phyloP scores from a whole-genome alignment of 2,888 invertebrate species.

The Myopa tessellatipennis region DNA sequence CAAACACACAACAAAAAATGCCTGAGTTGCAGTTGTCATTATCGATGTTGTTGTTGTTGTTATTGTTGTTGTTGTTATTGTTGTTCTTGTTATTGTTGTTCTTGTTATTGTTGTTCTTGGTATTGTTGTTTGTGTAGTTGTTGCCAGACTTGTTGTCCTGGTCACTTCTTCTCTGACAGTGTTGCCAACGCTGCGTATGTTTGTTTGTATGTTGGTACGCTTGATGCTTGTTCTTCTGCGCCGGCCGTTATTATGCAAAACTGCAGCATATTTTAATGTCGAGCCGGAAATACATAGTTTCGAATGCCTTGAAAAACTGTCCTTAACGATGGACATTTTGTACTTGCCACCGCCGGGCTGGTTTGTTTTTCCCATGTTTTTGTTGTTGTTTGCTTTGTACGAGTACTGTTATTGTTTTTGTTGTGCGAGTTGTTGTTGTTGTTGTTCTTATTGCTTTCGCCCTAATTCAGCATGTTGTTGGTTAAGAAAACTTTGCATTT shows the following conservation, averaged over 20 bases:
- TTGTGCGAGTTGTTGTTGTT: conserved; percentile 25
- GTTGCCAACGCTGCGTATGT: background rate
- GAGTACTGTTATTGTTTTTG: conserved; percentile 11
- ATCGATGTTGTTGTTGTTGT: conserved; percentile 9
- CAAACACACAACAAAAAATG: conserved; percentile 6
- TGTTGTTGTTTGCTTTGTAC: background rate
- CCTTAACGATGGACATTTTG: conserved; percentile 43
- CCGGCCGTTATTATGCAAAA: conserved; percentile 27
- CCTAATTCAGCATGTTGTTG: conserved; percentile 27
- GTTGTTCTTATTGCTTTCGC: conserved; percentile 14
- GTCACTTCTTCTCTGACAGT: background rate
- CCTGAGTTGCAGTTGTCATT: background rate
- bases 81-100: conserved; percentile 15
- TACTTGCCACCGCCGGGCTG: background rate
- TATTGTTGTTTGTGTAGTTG: conserved; percentile 4
- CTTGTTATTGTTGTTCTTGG: background rate
- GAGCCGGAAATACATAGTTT: conserved; percentile 32
- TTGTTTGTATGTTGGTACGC: background rate
- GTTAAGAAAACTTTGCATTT: conserved; percentile 8
- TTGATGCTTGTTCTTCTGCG: background rate
- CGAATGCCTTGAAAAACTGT: conserved; percentile 29
- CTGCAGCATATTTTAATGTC: conserved; percentile 22
- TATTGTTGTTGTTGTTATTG: background rate
- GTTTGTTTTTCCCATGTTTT: conserved; percentile 40
- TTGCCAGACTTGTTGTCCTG: too few species aligned